Base-by-base conservation (phyloP, 2,113 vertebrate genomes). In the Sceloporus tristichus region DNA sequence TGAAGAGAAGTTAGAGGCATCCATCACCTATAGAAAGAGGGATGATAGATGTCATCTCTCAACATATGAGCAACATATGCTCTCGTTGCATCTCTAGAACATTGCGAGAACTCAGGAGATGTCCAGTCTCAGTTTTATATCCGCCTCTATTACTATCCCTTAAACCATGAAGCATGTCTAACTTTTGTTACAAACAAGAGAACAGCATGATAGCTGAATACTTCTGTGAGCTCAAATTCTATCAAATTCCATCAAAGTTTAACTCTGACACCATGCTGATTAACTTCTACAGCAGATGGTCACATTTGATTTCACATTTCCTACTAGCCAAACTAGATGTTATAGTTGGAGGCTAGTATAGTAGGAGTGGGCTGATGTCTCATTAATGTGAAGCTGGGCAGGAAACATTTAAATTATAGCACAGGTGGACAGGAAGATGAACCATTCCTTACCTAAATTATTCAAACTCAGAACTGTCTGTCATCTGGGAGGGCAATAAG, bases 161-260 rank as follows among this genome's bases (percentile, higher is more conserved):
- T 79, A 86, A 86, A 79, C 56, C 76, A 80, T 56, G 77, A 87
- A 80, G 53, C 13, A 86, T 86, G 25, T 27, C 76, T 71, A 21
- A n/a, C 23, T 73, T 38, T 66, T 80, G 48, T 56, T 56, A n/a
- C 42, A 87, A 59, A 65, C n/a, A 75, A 62, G 83, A 85, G 75
- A 79, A 70, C 29, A 38, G 25, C 16, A 73, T 56, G 53, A 9
- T 34, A n/a, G 34, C 16, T 62, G 11, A 27, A 34, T 34, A 48
- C 9, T 29, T 18, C 23, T 71, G 13, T 70, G 34, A 27, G 25
- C 40, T 77, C 48, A 70, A 1, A 1, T 29, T 34, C 11, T 48
- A 25, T 79, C 42, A 48, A 65, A 11, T 70, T 68, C 75, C n/a
- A 19, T 29, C 78, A 9, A 73, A 38, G 8, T 1, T 71, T 23